Conservation (phyloP, 2,888 invertebrate genomes). For the Galeopsomyia nigrocyanea region DNA sequence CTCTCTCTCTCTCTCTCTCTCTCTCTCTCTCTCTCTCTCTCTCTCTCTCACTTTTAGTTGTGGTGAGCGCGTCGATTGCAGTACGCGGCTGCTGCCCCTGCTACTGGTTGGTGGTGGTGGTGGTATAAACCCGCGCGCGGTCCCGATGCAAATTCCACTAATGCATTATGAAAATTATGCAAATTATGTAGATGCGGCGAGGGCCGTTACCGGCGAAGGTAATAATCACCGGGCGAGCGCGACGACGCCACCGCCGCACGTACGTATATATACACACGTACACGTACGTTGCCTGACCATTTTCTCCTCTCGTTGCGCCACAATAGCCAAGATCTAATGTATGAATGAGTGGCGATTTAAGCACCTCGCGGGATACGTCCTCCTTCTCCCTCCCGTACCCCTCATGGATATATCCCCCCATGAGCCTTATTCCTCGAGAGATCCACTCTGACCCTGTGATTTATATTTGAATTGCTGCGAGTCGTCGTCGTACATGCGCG, state of each 20-base stretch:
- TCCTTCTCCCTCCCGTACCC: no score
- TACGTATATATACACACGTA: no score
- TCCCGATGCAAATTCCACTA: conserved; percentile 57
- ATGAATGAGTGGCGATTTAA: conserved; percentile 39
- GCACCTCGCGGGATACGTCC: conserved; percentile 24
- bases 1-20: no score
- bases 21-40: no score
- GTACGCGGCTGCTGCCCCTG: not conserved
- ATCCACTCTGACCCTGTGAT: conserved; percentile 13
- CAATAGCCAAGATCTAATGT: conserved; percentile 12
- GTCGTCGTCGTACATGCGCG: not conserved
- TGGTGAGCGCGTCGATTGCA: not conserved
- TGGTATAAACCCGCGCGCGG: conserved; percentile 7
- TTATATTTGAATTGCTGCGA: conserved; percentile 18
- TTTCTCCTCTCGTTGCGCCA: conserved; percentile 5
- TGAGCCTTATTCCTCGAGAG: conserved; percentile 16
- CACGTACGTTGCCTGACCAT: not conserved
- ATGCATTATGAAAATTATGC: conserved; percentile 64
- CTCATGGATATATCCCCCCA: conserved; percentile 2
- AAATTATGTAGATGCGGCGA: conserved; percentile 51
- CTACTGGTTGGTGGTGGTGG: not conserved
- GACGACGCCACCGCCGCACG: no score
- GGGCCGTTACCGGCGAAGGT: conserved; percentile 10
- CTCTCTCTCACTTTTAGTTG: not conserved
- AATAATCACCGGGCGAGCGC: not conserved